Percentiles rank a stretch among this genome's conserved stretches.
Evolutionary conservation across 2,113 vertebrate species (phyloP).

Genomic region (Otus sunia): DNA sequence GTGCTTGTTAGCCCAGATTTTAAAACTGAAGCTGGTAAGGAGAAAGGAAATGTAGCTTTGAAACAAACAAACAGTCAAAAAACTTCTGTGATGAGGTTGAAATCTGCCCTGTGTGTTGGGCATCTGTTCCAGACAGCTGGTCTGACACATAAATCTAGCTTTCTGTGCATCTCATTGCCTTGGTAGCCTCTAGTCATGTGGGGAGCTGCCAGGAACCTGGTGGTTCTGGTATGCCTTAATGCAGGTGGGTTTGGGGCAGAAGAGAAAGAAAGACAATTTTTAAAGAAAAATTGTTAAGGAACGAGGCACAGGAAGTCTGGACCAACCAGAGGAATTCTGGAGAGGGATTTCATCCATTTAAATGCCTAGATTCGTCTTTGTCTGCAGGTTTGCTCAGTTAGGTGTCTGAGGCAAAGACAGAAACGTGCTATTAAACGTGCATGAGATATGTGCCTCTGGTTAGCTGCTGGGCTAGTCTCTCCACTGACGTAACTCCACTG

Average conservation of each 20-base stretch:
- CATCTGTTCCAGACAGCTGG: background rate
- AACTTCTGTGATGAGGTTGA: background rate
- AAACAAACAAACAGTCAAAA: background rate
- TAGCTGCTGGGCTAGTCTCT: background rate
- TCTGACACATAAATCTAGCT: background rate
- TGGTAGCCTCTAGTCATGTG: background rate
- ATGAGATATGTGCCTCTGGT: background rate
- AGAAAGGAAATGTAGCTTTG: background rate
- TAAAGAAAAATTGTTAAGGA: background rate
- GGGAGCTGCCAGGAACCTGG: background rate
- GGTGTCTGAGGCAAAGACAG: background rate
- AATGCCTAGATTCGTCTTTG: background rate
- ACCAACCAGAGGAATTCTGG: background rate
- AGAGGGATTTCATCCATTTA: background rate
- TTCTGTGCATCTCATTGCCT: background rate
- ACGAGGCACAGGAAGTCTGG: accelerated
- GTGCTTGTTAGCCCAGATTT: background rate
- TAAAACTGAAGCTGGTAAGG: background rate
- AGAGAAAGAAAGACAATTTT: background rate
- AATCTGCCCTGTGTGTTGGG: background rate
- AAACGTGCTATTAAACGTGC: background rate
- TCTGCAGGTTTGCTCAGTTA: background rate
- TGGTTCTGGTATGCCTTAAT: background rate
- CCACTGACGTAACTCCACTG: background rate
- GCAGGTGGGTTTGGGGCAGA: background rate